Percentiles rank a stretch among this genome's conserved stretches.
These are phyloP conservation scores for Chloroceryle amazona DNA, from an alignment of 2,797 vertebrate species.

Conservation along the genomic window DNA sequence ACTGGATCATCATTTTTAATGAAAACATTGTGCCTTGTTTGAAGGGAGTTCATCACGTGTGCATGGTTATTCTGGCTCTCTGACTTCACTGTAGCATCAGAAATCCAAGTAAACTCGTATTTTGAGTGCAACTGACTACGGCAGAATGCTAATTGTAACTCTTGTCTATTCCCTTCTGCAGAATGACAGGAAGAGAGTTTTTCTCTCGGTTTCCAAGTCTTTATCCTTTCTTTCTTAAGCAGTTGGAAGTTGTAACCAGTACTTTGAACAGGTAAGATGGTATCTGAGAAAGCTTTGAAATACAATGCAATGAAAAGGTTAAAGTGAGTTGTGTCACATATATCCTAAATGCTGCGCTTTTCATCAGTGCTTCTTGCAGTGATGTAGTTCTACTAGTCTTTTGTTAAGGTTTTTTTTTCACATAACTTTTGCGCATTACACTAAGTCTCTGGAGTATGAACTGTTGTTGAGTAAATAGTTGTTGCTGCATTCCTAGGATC, in stretches of 20 bases:
- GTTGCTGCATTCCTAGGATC: background rate
- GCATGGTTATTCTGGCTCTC: background rate
- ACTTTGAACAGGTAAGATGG: conserved; percentile 89
- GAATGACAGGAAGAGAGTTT: conserved; percentile 96
- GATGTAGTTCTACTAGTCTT: background rate
- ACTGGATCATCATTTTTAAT: background rate
- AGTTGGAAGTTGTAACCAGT: conserved; percentile 88
- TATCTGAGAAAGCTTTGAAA: background rate
- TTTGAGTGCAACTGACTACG: background rate
- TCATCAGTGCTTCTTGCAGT: background rate
- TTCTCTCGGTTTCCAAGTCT: conserved; percentile 95
- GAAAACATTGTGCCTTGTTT: background rate
- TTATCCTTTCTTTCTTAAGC: conserved; percentile 93
- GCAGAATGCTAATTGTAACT: background rate
- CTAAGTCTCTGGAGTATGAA: background rate
- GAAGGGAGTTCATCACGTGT: background rate
- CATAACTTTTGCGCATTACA: background rate
- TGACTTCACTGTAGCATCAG: background rate
- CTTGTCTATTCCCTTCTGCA: conserved; percentile 62
- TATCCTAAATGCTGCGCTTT: background rate
- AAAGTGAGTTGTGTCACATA: background rate
- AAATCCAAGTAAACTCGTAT: background rate
- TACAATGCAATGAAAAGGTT: background rate
- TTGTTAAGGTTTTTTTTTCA: background rate
- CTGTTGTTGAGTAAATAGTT: background rate